Evolutionary conservation across 2,113 vertebrate genomes (phyloP).

Genomic region (Heterotilapia buettikoferi): DNA sequence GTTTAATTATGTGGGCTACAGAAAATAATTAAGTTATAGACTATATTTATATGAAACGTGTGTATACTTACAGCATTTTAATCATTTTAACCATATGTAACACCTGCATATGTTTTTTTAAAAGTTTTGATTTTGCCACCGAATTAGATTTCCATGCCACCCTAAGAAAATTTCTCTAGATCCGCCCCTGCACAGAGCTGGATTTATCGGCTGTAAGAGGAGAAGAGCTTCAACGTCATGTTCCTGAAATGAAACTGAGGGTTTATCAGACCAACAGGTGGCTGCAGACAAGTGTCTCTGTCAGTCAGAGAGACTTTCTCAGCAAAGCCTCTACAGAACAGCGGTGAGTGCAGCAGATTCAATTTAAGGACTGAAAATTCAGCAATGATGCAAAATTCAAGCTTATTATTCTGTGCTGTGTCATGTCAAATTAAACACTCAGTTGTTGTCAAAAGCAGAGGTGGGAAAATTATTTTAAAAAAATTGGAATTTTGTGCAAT

Average conservation of each 20-base stretch:
- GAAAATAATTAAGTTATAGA: too few species aligned
- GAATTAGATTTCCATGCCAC: not conserved
- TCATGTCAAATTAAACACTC: not conserved
- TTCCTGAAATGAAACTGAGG: not conserved
- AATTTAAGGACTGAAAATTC: not conserved
- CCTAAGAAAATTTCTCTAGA: not conserved
- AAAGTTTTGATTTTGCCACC: too few species aligned
- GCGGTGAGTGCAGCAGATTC: not conserved
- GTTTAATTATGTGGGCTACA: too few species aligned
- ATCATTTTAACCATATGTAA: too few species aligned
- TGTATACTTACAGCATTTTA: too few species aligned
- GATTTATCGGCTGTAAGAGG: not conserved
- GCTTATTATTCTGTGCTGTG: not conserved
- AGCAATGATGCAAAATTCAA: not conserved
- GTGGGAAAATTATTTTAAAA: not conserved
- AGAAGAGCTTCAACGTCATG: not conserved
- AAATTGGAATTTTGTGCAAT: not conserved
- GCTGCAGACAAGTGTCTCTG: not conserved
- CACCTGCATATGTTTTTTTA: too few species aligned
- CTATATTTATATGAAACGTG: too few species aligned
- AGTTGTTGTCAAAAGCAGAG: not conserved
- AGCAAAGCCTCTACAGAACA: not conserved
- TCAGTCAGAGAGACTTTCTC: not conserved
- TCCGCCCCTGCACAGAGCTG: not conserved
- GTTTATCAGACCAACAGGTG: not conserved